Evolutionary conservation across 2,113 vertebrate genomes (phyloP), one percentile per base, ranked within the genome.

Genomic region (Indicator maculatus): DNA sequence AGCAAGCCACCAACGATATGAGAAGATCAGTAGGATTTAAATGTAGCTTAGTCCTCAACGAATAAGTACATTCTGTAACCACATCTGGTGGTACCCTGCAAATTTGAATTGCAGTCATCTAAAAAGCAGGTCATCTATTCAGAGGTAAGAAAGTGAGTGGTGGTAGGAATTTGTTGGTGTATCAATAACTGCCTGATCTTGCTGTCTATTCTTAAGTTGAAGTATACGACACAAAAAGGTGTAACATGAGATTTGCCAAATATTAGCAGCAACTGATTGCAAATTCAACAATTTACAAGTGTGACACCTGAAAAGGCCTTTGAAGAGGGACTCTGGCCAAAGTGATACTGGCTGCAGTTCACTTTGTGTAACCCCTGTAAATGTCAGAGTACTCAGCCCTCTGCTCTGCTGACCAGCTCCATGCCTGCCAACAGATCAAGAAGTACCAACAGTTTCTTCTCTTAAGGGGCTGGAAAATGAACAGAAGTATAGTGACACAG

Each of bases 21-120:
- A 84, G 45, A 88, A 94, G 93, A 90, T 90, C 86, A 84, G 58
- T n/a, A 45, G 73, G 66, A 75, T 83, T 88, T 63, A 28, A 75
- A 12, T 4, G 33, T 26, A 89, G 66, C 31, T 44, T 86, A 86
- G 93, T 85, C 69, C 82, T 88, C 27, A 55, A 9, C 0, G 2
- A 75, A 41, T 0, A 0, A 82, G 69, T 33, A 31, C 39, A 16
- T 55, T 71, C 74, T 82, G 82, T 64, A 71, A 85, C 53, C 77
- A 74, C 81, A 79, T 58, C 69, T 64, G 31, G 39, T 60, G 30
- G 20, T 58, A 72, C 7, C 6, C 44, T 63, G 63, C 1, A 11
- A 72, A 73, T 71, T 60, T 73, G 71, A 94, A 65, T 53, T 79
- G 18, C 18, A 41, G 47, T 75, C 30, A 36, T 63, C 71, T 78